Base-by-base conservation (phyloP, 1,140 invertebrate species). In the Psix sp. region DNA sequence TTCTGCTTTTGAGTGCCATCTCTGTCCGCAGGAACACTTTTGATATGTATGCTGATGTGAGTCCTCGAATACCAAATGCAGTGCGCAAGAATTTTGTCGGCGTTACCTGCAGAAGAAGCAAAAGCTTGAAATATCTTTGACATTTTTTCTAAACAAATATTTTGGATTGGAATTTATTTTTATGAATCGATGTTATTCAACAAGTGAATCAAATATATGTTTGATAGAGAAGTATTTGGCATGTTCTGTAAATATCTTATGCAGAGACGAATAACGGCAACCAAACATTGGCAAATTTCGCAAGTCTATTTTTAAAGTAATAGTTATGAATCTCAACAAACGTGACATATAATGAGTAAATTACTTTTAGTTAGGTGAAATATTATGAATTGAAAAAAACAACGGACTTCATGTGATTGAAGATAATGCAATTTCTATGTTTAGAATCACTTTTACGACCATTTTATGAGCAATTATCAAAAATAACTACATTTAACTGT, bases 1-100 rank as follows among this genome's bases (percentile, higher is more conserved):
- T 90, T 82, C 91, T 91, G 81, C 93, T 94, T 87, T 95, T 96
- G 42, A 97, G 88, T 77, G 93, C 90, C 94, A 97, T 96, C 88
- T 97, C 95, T 80, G 94, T 96, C 86, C 95, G 94, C 71, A 96
- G 89, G 87, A 96, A 95, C 74, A 97, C 93, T 84, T 94, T 92
- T 82, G 93, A 93, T 88, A 98, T 96, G 90, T 96, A 95, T 82
- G 93, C 92, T 78, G 95, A 95, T 83, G 94, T 96, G 51, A 84
- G 89, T 74, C 93, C 95, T 76, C 96, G 92, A 86, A 98, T 96
- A 77, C 94, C 94, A 90, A 97, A 98, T 45, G 95, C 95, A 52
- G 93, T 93, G 80, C 93, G 92, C 57, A 97, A 88, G 73, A 98
- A 90, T 89, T 97, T 96, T 65, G 93, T 91, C 57, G 95, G 93